A percentile compares a stretch with the other conserved stretches of the same genome.
Conservation (phyloP, 2,888 invertebrate species). For the Eulithis prunata region DNA sequence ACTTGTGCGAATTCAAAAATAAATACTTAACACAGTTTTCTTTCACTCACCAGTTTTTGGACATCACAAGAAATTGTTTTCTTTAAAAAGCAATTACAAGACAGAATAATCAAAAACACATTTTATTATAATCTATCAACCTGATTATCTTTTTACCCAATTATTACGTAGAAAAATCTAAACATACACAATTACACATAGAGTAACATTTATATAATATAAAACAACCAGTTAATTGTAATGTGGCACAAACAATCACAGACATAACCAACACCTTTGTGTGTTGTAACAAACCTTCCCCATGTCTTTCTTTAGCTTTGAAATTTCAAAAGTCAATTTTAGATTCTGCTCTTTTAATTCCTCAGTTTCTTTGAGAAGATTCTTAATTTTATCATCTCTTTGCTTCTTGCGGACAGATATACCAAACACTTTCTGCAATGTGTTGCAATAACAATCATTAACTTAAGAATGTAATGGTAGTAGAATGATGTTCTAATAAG, state of each 20-base stretch:
- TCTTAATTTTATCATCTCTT: slow-evolving; percentile 62
- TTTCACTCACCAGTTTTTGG: slow-evolving; percentile 6
- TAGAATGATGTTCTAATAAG: too few species aligned
- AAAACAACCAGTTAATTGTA: neutral
- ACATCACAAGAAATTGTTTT: too few species aligned
- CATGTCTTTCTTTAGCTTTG: slow-evolving; percentile 67
- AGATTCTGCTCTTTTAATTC: slow-evolving; percentile 61
- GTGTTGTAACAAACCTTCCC: slow-evolving; percentile 62
- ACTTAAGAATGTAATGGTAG: neutral
- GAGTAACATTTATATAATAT: neutral
- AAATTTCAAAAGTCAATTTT: slow-evolving; percentile 59
- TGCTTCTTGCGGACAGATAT: slow-evolving; percentile 62
- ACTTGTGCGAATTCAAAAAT: neutral
- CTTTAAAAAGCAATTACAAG: too few species aligned
- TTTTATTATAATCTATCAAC: too few species aligned
- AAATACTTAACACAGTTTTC: neutral
- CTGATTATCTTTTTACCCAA: too few species aligned
- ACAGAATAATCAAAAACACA: too few species aligned
- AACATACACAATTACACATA: neutral
- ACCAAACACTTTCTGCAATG: slow-evolving; percentile 73
- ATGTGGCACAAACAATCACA: slow-evolving; percentile 6
- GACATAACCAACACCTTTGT: neutral
- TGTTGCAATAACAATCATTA: slow-evolving; percentile 8
- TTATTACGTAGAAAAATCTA: too few species aligned
- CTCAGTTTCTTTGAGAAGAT: slow-evolving; percentile 61